Base-by-base conservation (phyloP, 2,888 invertebrate genomes). In the Lepidonotus clava region DNA sequence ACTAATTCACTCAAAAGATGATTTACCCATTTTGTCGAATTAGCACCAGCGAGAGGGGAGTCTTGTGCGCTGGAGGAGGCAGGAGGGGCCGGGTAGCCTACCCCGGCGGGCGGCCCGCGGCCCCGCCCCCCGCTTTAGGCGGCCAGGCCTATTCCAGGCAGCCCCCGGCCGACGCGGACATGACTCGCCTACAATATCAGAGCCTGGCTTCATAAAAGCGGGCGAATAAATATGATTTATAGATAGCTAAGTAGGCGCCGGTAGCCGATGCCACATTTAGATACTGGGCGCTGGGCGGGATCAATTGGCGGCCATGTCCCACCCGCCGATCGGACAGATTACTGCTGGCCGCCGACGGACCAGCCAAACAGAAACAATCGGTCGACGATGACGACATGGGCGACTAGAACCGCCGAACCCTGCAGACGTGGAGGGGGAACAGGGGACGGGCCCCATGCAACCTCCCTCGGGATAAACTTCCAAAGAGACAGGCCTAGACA, bases 1-100 rank as follows among this genome's bases (percentile, higher is more conserved):
- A 76, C 76, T 76, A 76, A 76, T 76, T 76, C 76, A 76, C 76
- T 76, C 76, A 76, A 76, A 76, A 76, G 76, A 76, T 76, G 76
- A 76, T 76, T 76, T 76, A 76, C 76, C 76, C 76, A 76, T 76
- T 76, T 76, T 76, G 76, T 76, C 24, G 76, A 76, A 76, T 76
- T 76, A 76, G 28, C 76, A 28, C 38, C 6, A 24, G 76, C 38
- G 11, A 38, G 32, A 6, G 36, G 21, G 36, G 71, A 34, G 38
- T 21, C 8, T 21, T 11, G 76, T 14, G 76, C n/a, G 34, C 21
- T 21, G 5, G 18, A 24, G 40, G 36, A 38, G 76, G 76, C 36
- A 40, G 76, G 38, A 4, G 38, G 28, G 40, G 40, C 6, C 28
- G 36, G 67, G n/a, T 67, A 36, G n/a, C 32, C 32, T 28, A 67